Conservation (phyloP, 2,797 vertebrate genomes). For the Gila robusta region DNA sequence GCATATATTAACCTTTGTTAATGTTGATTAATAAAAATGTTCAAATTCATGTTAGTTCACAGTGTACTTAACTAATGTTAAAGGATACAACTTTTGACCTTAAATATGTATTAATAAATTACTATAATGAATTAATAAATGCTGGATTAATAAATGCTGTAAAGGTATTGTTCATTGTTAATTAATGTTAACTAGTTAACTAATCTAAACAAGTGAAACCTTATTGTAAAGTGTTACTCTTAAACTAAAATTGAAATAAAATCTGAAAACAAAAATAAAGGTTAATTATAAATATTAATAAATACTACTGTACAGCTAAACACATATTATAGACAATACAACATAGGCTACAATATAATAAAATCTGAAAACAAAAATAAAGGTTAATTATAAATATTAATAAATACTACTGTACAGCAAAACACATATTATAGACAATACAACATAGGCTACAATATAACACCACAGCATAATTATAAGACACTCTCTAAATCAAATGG, state of each 20-base stretch:
- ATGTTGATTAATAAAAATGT: background rate
- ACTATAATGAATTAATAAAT: too few relatives aligned
- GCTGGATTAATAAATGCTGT: background rate
- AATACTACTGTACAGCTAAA: background rate
- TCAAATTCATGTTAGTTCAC: background rate
- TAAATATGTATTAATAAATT: too few relatives aligned
- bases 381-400: background rate
- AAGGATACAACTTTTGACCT: background rate
- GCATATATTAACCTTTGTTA: background rate
- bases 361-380: too few relatives aligned
- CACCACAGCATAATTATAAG: background rate
- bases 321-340: background rate
- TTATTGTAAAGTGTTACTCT: background rate
- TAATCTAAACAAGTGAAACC: background rate
- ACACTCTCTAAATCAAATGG: background rate
- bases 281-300: background rate
- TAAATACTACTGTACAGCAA: background rate
- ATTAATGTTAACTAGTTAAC: background rate
- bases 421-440: background rate
- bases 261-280: background rate
- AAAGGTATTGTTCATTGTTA: background rate
- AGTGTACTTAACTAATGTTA: background rate
- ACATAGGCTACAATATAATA: background rate
- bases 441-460: background rate
- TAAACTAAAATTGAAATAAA: background rate